These are phyloP conservation scores for Drosophila willistoni DNA, from an alignment of 1,140 invertebrate species.

Conservation along the genomic window DNA sequence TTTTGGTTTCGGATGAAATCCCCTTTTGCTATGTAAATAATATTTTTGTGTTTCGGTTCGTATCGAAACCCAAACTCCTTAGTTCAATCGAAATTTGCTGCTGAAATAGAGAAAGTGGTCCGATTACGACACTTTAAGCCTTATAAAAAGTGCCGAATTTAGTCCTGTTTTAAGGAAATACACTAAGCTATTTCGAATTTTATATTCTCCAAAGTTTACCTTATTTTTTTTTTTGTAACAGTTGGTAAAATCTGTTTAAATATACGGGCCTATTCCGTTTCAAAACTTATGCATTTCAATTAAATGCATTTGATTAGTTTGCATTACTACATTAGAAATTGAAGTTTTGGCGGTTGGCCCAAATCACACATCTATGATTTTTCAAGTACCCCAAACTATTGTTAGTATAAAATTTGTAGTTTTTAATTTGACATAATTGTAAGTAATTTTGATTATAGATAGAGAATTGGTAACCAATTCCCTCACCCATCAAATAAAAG, in stretches of 20 bases:
- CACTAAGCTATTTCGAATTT: too few relatives aligned
- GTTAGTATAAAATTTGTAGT: conserved; percentile 44
- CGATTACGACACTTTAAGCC: neutral
- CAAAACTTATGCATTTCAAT: too few relatives aligned
- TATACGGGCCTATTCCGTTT: neutral
- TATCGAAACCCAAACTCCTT: neutral
- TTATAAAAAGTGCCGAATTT: neutral
- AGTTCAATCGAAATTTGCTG: neutral
- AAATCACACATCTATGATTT: neutral
- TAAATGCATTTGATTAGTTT: neutral
- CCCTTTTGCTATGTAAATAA: neutral
- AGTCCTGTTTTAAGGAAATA: neutral
- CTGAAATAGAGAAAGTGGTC: neutral
- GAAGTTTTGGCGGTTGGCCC: neutral
- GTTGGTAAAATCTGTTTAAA: neutral
- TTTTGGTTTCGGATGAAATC: neutral
- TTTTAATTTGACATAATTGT: conserved; percentile 51
- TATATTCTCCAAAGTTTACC: too few relatives aligned
- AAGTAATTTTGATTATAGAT: conserved; percentile 37
- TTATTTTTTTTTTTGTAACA: too few relatives aligned
- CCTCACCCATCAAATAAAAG: conserved; percentile 24
- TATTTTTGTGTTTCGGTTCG: neutral
- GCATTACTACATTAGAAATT: neutral
- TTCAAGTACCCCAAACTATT: neutral
- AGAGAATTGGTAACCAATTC: conserved; percentile 48